Base-by-base conservation (phyloP, 37 sponge, comb jelly and placozoan species). In the Diacarnus erythraeanus region DNA sequence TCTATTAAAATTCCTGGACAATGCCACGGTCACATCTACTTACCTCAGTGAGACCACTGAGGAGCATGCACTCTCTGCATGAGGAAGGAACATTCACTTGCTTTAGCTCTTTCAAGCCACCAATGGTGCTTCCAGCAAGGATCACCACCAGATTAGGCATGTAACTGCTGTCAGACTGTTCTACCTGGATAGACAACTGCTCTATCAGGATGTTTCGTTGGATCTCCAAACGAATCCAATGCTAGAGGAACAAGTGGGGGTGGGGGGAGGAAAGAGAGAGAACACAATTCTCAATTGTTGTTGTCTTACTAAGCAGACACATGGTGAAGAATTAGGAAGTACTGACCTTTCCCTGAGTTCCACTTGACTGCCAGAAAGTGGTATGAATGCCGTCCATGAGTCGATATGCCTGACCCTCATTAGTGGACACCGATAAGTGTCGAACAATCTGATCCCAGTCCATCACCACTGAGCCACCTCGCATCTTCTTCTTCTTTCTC, bases 361-460 rank as follows among this genome's bases (percentile, higher is more conserved):
- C 95, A 85, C 88, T 87, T 39, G 93, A 92, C 87, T 95, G 95
- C 95, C 95, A 95, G 77, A 59, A 95, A 74, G 95, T 92, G 27
- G 83, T 38, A 27, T 85, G 83, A 67, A 44, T 70, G 22, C 77
- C 78, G 78, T 94, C 97, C 76, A 71, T 74, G 42, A 97, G 88
- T 18, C 85, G 51, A 30, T 73, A 41, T 0, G 87, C 83, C 54
- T 79, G 83, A 34, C 60, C 74, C 66, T 86, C 90, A 42, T 89
- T 90, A 54, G 79, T 76, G 15, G 95, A 94, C 42, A 91, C 90
- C 23, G 92, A 79, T 33, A 94, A 35, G 43, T 79, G 77, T 29
- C 64, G 38, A 10, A 97, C 93, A 59, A 92, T 77, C 81, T 89
- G 86, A 60, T 88, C 93, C 95, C 95, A 97, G 40, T 91, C 95